These are phyloP conservation scores for Tinea trinotella DNA, from an alignment of 2,888 invertebrate genomes.

Conservation along the genomic window DNA sequence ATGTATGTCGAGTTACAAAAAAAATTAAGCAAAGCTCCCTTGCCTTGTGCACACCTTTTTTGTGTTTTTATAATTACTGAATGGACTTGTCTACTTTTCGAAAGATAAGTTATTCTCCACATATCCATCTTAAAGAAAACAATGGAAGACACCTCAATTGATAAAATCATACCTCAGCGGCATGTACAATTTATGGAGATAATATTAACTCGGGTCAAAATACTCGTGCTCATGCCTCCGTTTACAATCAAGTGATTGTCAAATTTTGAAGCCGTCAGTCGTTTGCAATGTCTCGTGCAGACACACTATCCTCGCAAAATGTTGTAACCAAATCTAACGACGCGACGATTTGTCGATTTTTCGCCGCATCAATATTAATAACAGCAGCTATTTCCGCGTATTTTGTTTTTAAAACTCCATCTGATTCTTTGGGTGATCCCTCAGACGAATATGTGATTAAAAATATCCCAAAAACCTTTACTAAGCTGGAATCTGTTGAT, in stretches of 20 bases:
- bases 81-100: too few relatives aligned
- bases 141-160: slow-evolving; percentile 1
- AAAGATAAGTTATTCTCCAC: too few relatives aligned
- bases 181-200: not conserved
- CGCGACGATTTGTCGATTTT: not conserved
- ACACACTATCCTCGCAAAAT: not conserved
- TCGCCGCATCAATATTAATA: not conserved
- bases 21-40: too few relatives aligned
- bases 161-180: not conserved
- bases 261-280: not conserved
- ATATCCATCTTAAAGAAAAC: too few relatives aligned
- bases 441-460: slow-evolving; percentile 48
- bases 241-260: not conserved
- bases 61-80: too few relatives aligned
- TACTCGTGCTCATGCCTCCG: not conserved
- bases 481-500: slow-evolving; percentile 49
- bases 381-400: slow-evolving; percentile 28
- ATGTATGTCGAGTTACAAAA: too few relatives aligned
- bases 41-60: too few relatives aligned
- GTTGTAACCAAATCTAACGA: not conserved
- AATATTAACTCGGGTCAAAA: not conserved
- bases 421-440: slow-evolving; percentile 43
- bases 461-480: slow-evolving; percentile 49
- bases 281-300: not conserved
- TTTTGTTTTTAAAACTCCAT: slow-evolving; percentile 31